Conservation (phyloP, 2,797 vertebrate species). For the Arnoldichthys spilopterus region DNA sequence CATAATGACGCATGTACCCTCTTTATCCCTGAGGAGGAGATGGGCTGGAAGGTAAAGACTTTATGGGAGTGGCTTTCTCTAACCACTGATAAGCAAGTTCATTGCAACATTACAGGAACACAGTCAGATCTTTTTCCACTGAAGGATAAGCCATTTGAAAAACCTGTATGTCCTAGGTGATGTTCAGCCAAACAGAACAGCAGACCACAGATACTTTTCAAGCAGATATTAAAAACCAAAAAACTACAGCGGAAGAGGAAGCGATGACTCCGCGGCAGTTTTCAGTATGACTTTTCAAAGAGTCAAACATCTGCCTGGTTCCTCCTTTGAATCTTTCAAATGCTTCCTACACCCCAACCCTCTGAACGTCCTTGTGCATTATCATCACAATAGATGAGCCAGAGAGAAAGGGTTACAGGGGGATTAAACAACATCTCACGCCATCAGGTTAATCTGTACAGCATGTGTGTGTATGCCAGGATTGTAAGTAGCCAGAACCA, state of each 20-base stretch:
- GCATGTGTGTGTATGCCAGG: constrained; percentile 38
- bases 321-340: not conserved
- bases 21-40: not conserved
- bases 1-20: not conserved
- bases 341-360: constrained; percentile 1
- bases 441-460: constrained; percentile 63
- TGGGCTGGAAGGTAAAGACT: not conserved
- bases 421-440: constrained; percentile 58
- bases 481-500: constrained; percentile 15
- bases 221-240: not conserved
- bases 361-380: constrained; percentile 10
- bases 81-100: not conserved
- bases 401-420: constrained; percentile 47
- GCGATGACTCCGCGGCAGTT: not conserved
- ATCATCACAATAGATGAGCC: constrained; percentile 15
- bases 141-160: not conserved
- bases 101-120: not conserved
- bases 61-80: not conserved
- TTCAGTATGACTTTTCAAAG: constrained; percentile 2
- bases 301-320: not conserved
- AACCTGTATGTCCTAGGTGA: not conserved
- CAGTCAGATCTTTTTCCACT: not conserved
- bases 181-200: not conserved
- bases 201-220: not conserved
- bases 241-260: not conserved